A percentile compares a stretch with the other conserved stretches of the same genome.
These are phyloP conservation scores for Corynorhinus townsendii DNA, from an alignment of 2,113 vertebrate species.

Conservation along the genomic window DNA sequence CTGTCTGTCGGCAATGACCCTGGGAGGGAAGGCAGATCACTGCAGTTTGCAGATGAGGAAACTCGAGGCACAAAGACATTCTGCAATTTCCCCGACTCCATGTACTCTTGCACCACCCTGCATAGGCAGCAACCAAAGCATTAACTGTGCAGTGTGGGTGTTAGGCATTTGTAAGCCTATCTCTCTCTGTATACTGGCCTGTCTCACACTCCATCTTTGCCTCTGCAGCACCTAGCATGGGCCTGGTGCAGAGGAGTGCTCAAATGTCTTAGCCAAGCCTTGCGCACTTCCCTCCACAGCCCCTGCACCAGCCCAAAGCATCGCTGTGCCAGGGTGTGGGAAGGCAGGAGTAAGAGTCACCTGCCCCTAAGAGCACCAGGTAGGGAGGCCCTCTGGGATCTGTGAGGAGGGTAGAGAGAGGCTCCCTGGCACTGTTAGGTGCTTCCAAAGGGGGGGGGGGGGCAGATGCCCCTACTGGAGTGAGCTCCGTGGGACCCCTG, in stretches of 20 bases:
- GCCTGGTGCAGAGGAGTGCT: background rate
- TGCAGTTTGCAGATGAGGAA: background rate
- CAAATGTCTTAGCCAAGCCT: background rate
- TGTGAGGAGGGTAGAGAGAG: background rate
- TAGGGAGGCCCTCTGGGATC: background rate
- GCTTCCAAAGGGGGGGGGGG: background rate
- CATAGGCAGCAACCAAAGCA: background rate
- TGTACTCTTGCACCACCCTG: no score
- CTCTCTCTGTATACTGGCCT: background rate
- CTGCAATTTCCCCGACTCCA: background rate
- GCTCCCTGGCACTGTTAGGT: background rate
- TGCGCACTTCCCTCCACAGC: background rate
- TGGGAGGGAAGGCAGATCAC: background rate
- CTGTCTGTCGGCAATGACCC: background rate
- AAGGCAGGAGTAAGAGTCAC: background rate
- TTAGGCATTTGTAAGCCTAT: background rate
- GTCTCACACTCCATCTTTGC: background rate
- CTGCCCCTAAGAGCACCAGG: background rate
- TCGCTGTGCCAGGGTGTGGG: background rate
- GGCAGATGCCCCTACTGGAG: background rate
- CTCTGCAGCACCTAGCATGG: background rate
- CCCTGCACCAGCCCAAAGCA: background rate
- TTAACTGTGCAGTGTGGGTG: fast-evolving
- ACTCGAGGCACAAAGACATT: background rate
- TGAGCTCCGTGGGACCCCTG: background rate